phyloP scores from a whole-genome alignment of 2,888 invertebrate species.

The Xanthorhoe spadicearia region DNA sequence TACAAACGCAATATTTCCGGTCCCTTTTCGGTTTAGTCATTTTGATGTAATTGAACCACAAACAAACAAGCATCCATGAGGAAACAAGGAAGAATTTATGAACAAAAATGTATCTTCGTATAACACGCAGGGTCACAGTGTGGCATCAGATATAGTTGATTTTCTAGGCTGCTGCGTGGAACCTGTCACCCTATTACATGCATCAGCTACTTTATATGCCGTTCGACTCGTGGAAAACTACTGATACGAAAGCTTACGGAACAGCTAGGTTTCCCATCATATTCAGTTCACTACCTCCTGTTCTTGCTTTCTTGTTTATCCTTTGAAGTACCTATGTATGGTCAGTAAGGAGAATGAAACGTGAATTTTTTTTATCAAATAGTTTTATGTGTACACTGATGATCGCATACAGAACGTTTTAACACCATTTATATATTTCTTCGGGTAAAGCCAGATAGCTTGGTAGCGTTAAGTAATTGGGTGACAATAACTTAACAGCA shows the following conservation, averaged over 20 bases:
- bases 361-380: background rate
- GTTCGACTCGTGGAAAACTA: conserved; percentile 9
- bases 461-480: no score
- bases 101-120: conserved; percentile 1
- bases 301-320: background rate
- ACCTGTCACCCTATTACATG: conserved; percentile 25
- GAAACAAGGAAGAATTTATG: background rate
- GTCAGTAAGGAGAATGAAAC: background rate
- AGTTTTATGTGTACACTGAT: background rate
- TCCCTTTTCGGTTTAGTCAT: background rate
- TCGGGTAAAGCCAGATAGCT: no score
- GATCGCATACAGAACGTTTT: background rate
- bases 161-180: conserved; percentile 27
- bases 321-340: background rate
- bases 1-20: background rate
- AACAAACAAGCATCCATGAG: background rate
- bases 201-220: conserved; percentile 25
- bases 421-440: background rate
- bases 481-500: no score
- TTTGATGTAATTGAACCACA: background rate
- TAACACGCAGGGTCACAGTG: conserved; percentile 12
- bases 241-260: conserved; percentile 6
- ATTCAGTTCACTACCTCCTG: background rate
- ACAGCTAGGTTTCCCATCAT: conserved; percentile 1
- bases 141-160: conserved; percentile 19